phyloP scores from a whole-genome alignment of 2,888 invertebrate genomes.

The Gasteruption jaculator region DNA sequence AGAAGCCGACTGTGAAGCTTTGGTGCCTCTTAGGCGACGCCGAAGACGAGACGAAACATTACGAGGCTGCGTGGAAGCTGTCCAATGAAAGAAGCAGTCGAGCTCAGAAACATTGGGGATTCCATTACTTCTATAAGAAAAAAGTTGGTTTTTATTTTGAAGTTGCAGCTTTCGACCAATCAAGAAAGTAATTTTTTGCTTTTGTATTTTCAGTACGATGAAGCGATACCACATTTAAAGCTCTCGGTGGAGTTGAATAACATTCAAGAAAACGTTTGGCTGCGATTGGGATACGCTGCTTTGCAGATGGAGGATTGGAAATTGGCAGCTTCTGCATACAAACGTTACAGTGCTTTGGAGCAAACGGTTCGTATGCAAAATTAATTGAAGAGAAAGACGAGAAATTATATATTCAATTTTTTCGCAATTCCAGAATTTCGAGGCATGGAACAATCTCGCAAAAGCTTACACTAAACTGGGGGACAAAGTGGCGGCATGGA shows the following conservation, averaged over 20 bases:
- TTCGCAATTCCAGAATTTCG: slow-evolving; percentile 67
- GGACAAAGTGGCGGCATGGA: slow-evolving; percentile 81
- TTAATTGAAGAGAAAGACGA: not conserved
- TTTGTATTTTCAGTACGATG: slow-evolving; percentile 59
- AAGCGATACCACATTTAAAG: slow-evolving; percentile 77
- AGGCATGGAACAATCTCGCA: slow-evolving; percentile 97
- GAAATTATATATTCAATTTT: slow-evolving; percentile 37
- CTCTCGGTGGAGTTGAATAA: slow-evolving; percentile 81
- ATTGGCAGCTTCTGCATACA: slow-evolving; percentile 77
- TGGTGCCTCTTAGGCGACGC: slow-evolving; percentile 92
- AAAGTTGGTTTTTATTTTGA: slow-evolving; percentile 44
- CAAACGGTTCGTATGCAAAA: slow-evolving; percentile 53
- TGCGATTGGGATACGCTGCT: slow-evolving; percentile 81
- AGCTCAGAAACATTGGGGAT: slow-evolving; percentile 87
- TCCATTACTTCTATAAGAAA: slow-evolving; percentile 69
- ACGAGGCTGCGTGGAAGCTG: slow-evolving; percentile 88
- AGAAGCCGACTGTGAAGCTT: slow-evolving; percentile 77
- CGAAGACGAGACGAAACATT: slow-evolving; percentile 71
- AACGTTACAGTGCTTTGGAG: slow-evolving; percentile 83
- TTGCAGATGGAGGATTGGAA: slow-evolving; percentile 77
- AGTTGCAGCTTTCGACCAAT: too few relatives aligned
- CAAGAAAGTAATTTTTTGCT: slow-evolving; percentile 1
- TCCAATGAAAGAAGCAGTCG: slow-evolving; percentile 76
- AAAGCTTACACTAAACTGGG: slow-evolving; percentile 86
- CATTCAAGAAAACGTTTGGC: slow-evolving; percentile 82